Conservation (phyloP, 2,888 invertebrate species). For the Chalcis sispes region DNA sequence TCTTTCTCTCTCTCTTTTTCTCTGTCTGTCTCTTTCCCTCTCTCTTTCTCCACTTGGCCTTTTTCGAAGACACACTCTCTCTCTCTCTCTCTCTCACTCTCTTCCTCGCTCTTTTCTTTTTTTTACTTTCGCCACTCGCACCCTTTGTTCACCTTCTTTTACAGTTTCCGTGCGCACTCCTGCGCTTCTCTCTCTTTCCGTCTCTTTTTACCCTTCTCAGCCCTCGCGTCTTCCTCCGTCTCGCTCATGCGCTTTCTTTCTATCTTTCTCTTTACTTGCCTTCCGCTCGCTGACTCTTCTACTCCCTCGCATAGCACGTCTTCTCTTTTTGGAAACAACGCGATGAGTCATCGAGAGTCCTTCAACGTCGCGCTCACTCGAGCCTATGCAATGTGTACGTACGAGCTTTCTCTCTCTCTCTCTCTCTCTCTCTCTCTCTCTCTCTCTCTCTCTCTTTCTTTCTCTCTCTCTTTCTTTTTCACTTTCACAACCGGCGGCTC, state of each 20-base stretch:
- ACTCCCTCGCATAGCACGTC: slow-evolving; percentile 20
- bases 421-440: neutral
- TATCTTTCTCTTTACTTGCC: slow-evolving; percentile 7
- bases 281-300: slow-evolving; percentile 1
- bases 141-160: slow-evolving; percentile 54
- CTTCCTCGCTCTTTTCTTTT: slow-evolving; percentile 55
- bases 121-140: slow-evolving; percentile 50
- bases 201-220: slow-evolving; percentile 28
- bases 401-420: neutral
- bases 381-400: neutral
- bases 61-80: slow-evolving; percentile 57
- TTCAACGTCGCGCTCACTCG: slow-evolving; percentile 35
- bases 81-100: slow-evolving; percentile 54
- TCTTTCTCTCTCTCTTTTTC: neutral
- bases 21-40: slow-evolving; percentile 55
- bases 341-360: slow-evolving; percentile 57
- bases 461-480: neutral
- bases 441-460: neutral
- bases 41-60: slow-evolving; percentile 61
- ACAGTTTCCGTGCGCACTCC: slow-evolving; percentile 50
- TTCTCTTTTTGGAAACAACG: slow-evolving; percentile 55
- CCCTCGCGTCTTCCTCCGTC: slow-evolving; percentile 22
- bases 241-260: slow-evolving; percentile 1
- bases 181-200: slow-evolving; percentile 14
- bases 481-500: slow-evolving; percentile 1